Conservation (phyloP, 2,113 vertebrate genomes). For the Seriola rivoliana region DNA sequence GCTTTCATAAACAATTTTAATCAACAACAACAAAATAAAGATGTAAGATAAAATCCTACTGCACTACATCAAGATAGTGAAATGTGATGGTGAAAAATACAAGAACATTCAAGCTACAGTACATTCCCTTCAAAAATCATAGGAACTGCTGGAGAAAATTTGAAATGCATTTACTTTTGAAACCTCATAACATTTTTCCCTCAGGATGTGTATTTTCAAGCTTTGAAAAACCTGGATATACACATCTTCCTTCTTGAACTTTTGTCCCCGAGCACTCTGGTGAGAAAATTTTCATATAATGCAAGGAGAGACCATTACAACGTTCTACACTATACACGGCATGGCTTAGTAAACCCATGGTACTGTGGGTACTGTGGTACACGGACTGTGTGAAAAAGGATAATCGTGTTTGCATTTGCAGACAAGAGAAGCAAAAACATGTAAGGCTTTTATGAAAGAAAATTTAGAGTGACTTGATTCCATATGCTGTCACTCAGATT, state of each 20-base stretch:
- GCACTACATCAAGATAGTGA: not conserved
- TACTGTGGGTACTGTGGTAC: too few species aligned
- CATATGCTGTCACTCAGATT: not conserved
- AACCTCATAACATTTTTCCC: not conserved
- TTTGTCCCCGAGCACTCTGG: conserved; percentile 13
- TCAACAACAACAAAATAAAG: not conserved
- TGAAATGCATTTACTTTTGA: conserved; percentile 27
- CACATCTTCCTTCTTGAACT: conserved; percentile 14
- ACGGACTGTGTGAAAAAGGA: conserved; percentile 20
- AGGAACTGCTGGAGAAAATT: not conserved
- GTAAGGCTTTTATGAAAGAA: conserved; percentile 5
- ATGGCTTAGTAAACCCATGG: conserved; percentile 2
- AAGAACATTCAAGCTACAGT: not conserved
- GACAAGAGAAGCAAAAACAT: conserved; percentile 1
- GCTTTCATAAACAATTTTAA: not conserved
- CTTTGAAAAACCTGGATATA: conserved; percentile 19
- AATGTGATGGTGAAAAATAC: not conserved
- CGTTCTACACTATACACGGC: conserved; percentile 5
- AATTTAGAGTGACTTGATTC: not conserved
- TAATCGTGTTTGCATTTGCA: conserved; percentile 12
- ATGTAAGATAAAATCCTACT: not conserved
- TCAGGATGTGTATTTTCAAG: not conserved
- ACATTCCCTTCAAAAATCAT: not conserved
- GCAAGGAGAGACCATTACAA: conserved; percentile 33
- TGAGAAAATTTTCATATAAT: conserved; percentile 26